Base-by-base conservation (phyloP, 2,113 vertebrate genomes). In the Aegithalos caudatus region DNA sequence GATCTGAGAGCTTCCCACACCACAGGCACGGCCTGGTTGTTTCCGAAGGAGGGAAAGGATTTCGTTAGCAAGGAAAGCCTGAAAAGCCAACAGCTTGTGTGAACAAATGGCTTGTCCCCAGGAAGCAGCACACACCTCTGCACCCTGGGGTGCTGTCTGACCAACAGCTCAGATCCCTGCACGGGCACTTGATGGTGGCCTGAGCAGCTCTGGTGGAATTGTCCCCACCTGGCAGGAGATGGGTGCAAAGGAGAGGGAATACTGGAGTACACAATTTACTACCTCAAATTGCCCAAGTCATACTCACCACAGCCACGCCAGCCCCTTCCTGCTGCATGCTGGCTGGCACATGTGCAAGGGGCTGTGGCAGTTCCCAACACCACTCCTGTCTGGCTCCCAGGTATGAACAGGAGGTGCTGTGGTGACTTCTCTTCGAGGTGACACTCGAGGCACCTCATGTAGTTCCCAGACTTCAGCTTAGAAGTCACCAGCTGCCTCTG, bases 251-350 rank as follows among this genome's bases (percentile, higher is more conserved):
- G 42, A 61, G 40, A 70, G 31, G n/a, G n/a, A 76, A 48, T 40
- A 24, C 12, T 5, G 18, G 42, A 35, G 65, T 11, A 17, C 4
- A 33, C 15, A 31, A 48, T 19, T 42, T 85, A 9, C 24, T 56
- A 13, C 25, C 56, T 81, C 33, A 73, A 9, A 73, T 65, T 5
- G 12, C 16, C 5, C 1, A 0, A 23, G 38, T 31, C 19, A 2
- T 2, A 14, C 60, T 50, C 3, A 0, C 16, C 17, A 42, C 1
- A 4, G 60, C 31, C 22, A 45, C 23, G 33, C 35, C 2, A 1
- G 3, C 6, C 23, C 37, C 13, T 61, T 65, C 35, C 74, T 6
- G 2, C 35, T 50, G 40, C 1, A 0, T 65, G 50, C 40, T 3
- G 13, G 10, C 71, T 56, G 40, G 17, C 3, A 10, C 17, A 37